Base-by-base conservation (phyloP, 2,888 invertebrate genomes). In the Scelioninae gen. 2 region DNA sequence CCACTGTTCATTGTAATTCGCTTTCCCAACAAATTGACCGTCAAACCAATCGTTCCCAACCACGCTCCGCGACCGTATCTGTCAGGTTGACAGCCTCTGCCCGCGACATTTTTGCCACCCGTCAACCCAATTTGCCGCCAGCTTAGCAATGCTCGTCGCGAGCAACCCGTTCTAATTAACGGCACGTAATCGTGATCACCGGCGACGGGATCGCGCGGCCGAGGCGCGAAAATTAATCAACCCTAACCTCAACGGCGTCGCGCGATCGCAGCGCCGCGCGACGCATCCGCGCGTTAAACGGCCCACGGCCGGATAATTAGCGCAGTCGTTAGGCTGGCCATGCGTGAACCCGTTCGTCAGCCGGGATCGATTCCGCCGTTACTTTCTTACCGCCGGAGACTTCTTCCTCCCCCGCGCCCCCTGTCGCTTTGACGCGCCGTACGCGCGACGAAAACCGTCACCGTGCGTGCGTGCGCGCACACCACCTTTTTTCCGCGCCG, bases 271-370 rank as follows among this genome's bases (percentile, higher is more conserved):
- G 6, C 28, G 45, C 22, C 13, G 2, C n/a, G 10, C 33, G 18
- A 33, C 6, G 74, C 73, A 63, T 13, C 71, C 76, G 75, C 64
- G 78, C 78, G 76, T 78, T 77, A 77, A 79, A 77, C 72, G 69
- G 75, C 53, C 74, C 63, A 50, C 77, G 72, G 76, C 76, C 76
- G 76, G 78, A 77, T 78, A 77, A 80, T 80, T 79, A 80, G 76
- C 71, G 73, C 75, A 75, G 69, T 72, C 77, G 73, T 74, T 76
- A 69, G 60, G 74, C 57, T 60, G 73, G 65, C 69, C 74, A 74
- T 61, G 67, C 65, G 55, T 43, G 37, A 70, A 35, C 18, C 25
- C 28, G 41, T 6, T 25, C 41, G 61, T 37, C 50, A 43, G 41
- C 10, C 10, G 10, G 39, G 63, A 52, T 63, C 52, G 52, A 63